Evolutionary conservation across 2,113 vertebrate genomes (phyloP).

Genomic region (Eolophus roseicapilla): DNA sequence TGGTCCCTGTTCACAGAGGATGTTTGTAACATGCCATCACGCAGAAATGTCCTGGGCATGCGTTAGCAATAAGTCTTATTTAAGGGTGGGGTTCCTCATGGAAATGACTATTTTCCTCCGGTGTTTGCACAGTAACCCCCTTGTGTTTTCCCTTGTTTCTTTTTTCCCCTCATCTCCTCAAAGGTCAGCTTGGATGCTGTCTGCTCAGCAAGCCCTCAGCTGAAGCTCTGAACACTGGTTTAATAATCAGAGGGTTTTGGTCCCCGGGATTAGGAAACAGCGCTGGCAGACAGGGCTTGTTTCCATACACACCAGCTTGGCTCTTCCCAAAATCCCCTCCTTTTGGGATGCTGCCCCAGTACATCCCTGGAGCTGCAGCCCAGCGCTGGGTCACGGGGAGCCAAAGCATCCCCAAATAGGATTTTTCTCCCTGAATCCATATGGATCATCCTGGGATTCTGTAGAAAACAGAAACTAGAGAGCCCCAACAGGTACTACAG

Average conservation of each 20-base stretch:
- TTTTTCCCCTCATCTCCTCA: not conserved
- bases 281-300: conserved; percentile 4
- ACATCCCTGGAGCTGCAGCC: not conserved
- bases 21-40: conserved; percentile 54
- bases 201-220: conserved; percentile 53
- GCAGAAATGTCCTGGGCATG: conserved; percentile 29
- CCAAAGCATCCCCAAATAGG: not conserved
- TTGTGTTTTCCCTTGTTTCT: conserved; percentile 6
- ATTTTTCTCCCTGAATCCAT: not conserved
- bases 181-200: conserved; percentile 47
- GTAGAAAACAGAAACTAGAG: not conserved
- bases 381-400: not conserved
- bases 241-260: conserved; percentile 12
- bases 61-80: not conserved
- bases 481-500: not conserved
- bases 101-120: conserved; percentile 20
- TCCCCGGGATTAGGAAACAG: conserved; percentile 36
- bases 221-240: not conserved
- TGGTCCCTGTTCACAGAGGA: conserved; percentile 10
- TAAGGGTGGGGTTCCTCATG: conserved; percentile 43
- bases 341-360: not conserved
- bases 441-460: not conserved
- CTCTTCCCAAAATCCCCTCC: conserved; percentile 1
- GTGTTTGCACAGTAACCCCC: conserved; percentile 10
- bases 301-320: not conserved